These are phyloP conservation scores for Ammodytes dubius DNA, from an alignment of 2,113 vertebrate genomes.

Conservation along the genomic window DNA sequence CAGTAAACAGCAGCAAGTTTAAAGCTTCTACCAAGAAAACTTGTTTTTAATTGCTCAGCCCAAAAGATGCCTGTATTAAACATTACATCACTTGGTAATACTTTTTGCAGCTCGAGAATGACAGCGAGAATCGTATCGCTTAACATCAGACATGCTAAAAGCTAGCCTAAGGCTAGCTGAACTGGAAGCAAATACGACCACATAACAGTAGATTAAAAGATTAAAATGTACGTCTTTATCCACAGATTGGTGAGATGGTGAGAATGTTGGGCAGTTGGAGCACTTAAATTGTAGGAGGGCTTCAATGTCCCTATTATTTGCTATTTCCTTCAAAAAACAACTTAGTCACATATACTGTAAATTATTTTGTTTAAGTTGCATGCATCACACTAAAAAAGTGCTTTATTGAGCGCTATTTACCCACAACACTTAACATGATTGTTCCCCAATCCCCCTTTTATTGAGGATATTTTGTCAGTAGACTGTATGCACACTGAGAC, in stretches of 20 bases:
- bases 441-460: neutral
- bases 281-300: neutral
- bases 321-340: too few relatives aligned
- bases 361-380: neutral
- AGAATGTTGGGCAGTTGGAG: neutral
- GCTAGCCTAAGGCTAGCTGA: constrained; percentile 3
- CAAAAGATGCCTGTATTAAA: neutral
- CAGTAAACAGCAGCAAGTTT: neutral
- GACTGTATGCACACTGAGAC: neutral
- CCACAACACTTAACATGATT: neutral
- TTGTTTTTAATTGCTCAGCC: neutral
- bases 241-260: neutral
- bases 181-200: neutral
- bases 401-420: neutral
- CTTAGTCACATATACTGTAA: too few relatives aligned
- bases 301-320: neutral
- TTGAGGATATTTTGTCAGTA: neutral
- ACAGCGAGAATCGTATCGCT: neutral
- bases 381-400: neutral
- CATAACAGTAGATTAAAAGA: neutral
- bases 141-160: neutral
- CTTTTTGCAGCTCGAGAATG: neutral
- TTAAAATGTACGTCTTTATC: neutral
- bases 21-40: too few relatives aligned
- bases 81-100: neutral